Conservation (phyloP, 2,888 invertebrate species). For the Acanthacorydalis orientalis region DNA sequence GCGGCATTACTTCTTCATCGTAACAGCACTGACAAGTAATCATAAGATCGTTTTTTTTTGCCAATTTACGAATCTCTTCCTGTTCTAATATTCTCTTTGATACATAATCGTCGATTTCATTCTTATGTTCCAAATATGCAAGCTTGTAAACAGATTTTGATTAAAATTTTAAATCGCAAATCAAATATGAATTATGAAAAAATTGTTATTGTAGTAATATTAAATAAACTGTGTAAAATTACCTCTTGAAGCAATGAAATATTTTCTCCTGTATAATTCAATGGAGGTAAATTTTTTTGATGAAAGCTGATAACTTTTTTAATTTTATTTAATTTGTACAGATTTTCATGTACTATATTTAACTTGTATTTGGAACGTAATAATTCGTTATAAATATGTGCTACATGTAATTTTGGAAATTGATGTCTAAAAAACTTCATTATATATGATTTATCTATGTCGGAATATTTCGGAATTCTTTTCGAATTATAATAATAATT, state of each 20-base stretch:
- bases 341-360: no score
- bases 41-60: constrained; percentile 23
- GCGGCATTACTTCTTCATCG: constrained; percentile 30
- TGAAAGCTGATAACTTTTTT: background rate
- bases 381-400: background rate
- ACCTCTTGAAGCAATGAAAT: constrained; percentile 22
- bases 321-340: no score
- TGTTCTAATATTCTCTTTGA: background rate
- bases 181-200: no score
- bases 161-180: background rate
- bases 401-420: constrained; percentile 2
- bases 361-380: no score
- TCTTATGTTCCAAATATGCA: constrained; percentile 18
- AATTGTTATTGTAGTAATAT: no score
- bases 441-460: no score
- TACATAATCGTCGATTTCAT: constrained; percentile 16
- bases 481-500: constrained; percentile 14
- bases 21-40: constrained; percentile 35
- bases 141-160: constrained; percentile 10
- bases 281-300: no score
- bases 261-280: constrained; percentile 12
- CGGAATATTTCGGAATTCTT: background rate
- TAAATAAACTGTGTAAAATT: no score
- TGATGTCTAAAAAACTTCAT: background rate
- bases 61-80: constrained; percentile 13